phyloP scores from a whole-genome alignment of 1,140 invertebrate genomes.

The Zaprionus taronus region DNA sequence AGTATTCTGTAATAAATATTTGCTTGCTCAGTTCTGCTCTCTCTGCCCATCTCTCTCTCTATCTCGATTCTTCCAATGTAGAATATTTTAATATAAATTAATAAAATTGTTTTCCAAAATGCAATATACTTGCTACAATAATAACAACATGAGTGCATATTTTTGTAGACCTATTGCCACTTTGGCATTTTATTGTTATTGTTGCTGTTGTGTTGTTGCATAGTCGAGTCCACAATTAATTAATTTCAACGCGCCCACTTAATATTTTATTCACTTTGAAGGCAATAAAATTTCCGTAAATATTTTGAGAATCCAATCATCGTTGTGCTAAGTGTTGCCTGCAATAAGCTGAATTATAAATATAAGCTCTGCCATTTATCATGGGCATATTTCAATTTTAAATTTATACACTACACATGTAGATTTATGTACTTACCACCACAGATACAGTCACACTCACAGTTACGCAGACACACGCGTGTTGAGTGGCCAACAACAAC shows the following conservation, averaged over 20 bases:
- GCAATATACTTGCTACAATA: background rate
- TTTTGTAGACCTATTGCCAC: background rate
- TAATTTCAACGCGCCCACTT: constrained; percentile 22
- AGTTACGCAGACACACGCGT: background rate
- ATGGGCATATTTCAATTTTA: constrained; percentile 42
- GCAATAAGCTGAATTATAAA: constrained; percentile 33
- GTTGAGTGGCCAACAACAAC: constrained; percentile 4
- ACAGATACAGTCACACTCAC: background rate
- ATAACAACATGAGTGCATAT: background rate
- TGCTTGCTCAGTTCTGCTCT: too few species aligned
- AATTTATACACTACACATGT: constrained; percentile 45
- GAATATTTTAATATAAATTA: background rate
- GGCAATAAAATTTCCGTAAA: constrained; percentile 57
- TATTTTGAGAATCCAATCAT: constrained; percentile 62
- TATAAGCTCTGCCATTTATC: constrained; percentile 47
- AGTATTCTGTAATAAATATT: background rate
- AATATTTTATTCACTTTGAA: constrained; percentile 46
- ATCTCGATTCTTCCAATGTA: background rate
- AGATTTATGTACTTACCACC: constrained; percentile 50
- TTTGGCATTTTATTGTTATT: background rate
- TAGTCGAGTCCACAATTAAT: constrained; percentile 27
- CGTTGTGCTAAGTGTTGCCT: constrained; percentile 40
- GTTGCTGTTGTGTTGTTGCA: background rate
- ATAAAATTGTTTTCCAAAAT: background rate
- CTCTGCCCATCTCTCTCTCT: background rate